phyloP scores from a whole-genome alignment of 2,888 invertebrate genomes.

The Dorcus parallelipipedus region DNA sequence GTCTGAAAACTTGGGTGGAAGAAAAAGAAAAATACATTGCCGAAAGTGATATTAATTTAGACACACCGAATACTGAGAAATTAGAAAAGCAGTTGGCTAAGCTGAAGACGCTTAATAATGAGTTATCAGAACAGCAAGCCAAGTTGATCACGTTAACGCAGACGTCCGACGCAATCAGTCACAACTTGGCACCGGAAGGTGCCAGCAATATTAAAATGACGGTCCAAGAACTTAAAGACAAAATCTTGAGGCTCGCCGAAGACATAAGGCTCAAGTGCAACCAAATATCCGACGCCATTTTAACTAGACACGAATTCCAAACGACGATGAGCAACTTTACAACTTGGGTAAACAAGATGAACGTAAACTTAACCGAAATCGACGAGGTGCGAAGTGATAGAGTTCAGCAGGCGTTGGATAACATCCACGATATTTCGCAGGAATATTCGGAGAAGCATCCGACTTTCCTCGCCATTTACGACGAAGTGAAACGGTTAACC shows the following conservation, averaged over 20 bases:
- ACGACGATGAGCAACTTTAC: constrained; percentile 74
- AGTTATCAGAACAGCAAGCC: constrained; percentile 81
- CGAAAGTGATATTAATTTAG: constrained; percentile 58
- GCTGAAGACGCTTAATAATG: constrained; percentile 77
- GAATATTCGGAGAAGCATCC: constrained; percentile 84
- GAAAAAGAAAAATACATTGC: constrained; percentile 62
- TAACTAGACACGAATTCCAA: constrained; percentile 79
- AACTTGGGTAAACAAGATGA: constrained; percentile 74
- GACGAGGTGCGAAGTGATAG: constrained; percentile 80
- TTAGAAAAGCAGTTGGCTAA: constrained; percentile 73
- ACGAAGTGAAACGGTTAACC: constrained; percentile 77
- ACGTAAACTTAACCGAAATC: constrained; percentile 68
- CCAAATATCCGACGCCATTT: constrained; percentile 75
- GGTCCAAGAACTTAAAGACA: constrained; percentile 69
- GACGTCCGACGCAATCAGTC: constrained; percentile 73
- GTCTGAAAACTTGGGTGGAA: constrained; percentile 74
- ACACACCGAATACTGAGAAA: constrained; percentile 70
- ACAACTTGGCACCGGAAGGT: constrained; percentile 75
- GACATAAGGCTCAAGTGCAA: constrained; percentile 73
- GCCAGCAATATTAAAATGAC: constrained; percentile 67
- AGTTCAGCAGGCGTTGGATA: constrained; percentile 74
- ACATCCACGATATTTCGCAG: constrained; percentile 74
- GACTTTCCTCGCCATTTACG: constrained; percentile 72
- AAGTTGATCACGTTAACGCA: constrained; percentile 77
- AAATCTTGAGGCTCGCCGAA: constrained; percentile 73